Percentiles rank a stretch among this genome's conserved stretches.
These are phyloP conservation scores for Dicrostonyx torquatus DNA, from an alignment of 2,797 vertebrate genomes.

Conservation along the genomic window DNA sequence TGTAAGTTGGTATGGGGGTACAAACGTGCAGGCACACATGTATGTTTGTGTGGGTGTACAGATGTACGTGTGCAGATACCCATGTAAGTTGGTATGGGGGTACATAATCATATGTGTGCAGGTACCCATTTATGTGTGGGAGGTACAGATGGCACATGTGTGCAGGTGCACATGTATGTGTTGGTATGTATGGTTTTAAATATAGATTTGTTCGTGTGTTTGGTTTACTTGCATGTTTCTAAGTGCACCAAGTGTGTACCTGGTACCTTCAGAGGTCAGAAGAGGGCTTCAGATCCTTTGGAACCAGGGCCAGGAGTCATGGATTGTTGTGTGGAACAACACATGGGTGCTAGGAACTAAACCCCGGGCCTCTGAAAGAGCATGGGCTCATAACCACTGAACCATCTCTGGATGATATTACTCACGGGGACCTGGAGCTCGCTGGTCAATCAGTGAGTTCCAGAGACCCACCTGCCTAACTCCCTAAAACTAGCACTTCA, in stretches of 20 bases:
- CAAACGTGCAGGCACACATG: background rate
- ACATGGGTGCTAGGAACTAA: background rate
- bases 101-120: background rate
- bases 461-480: background rate
- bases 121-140: background rate
- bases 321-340: background rate
- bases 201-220: background rate
- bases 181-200: background rate
- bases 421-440: background rate
- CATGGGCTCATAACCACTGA: background rate
- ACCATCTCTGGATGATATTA: background rate
- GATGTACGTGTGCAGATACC: background rate
- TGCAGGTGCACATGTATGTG: background rate
- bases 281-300: background rate
- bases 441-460: background rate
- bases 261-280: background rate
- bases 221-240: background rate
- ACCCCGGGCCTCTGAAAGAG: background rate
- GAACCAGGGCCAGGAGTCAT: background rate
- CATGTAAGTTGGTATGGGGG: background rate
- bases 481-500: background rate
- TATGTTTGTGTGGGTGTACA: no score
- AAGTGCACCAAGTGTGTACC: background rate
- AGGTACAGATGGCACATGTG: background rate
- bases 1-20: background rate